These are phyloP conservation scores for Himalopsyche anomala DNA, from an alignment of 2,888 invertebrate genomes.

Conservation along the genomic window DNA sequence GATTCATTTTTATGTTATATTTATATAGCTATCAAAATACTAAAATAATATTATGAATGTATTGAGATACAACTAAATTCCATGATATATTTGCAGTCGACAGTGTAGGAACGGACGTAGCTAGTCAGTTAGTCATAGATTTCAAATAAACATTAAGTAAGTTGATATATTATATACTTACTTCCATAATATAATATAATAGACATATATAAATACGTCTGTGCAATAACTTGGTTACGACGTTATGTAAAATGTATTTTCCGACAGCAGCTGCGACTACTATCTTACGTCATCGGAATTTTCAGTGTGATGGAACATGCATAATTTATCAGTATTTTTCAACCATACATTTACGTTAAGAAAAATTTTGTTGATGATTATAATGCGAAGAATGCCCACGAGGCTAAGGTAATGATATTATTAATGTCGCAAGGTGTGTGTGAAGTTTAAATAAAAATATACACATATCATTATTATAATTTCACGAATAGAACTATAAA, in stretches of 20 bases:
- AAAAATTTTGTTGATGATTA: no score
- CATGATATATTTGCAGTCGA: background rate
- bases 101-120: background rate
- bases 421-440: no score
- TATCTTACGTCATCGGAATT: background rate
- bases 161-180: background rate
- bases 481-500: no score
- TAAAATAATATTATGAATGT: no score
- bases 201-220: background rate
- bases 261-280: background rate
- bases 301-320: slow-evolving; percentile 9
- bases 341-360: background rate
- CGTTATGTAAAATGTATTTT: slow-evolving; percentile 15
- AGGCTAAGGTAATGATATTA: no score
- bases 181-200: background rate
- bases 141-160: slow-evolving; percentile 21
- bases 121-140: slow-evolving; percentile 14
- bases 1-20: no score
- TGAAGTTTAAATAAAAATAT: no score
- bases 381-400: no score
- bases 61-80: no score
- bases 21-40: no score
- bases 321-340: slow-evolving; percentile 2
- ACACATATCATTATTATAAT: no score
- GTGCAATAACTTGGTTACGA: background rate